These are phyloP conservation scores for Drosophila neonasuta DNA, from an alignment of 2,888 invertebrate species.

Conservation along the genomic window DNA sequence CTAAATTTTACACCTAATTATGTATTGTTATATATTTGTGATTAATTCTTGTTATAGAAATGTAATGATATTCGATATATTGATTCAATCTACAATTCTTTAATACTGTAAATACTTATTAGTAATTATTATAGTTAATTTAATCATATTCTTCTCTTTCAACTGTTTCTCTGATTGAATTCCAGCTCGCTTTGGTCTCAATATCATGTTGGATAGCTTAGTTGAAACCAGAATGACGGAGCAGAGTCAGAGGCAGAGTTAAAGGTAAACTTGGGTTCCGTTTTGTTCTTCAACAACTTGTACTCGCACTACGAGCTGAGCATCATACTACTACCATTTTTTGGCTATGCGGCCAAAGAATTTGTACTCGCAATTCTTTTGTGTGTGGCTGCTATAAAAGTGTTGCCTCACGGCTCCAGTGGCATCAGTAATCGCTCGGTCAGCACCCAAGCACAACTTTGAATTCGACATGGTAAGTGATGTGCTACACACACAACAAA, in stretches of 20 bases:
- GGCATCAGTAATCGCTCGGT: slow-evolving; percentile 61
- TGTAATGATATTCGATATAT: no score
- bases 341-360: slow-evolving; percentile 17
- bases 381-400: slow-evolving; percentile 65
- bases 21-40: no score
- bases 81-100: no score
- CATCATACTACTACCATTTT: slow-evolving; percentile 10
- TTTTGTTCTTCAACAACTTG: slow-evolving; percentile 37
- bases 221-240: slow-evolving; percentile 14
- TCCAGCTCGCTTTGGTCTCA: background rate
- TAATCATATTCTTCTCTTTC: no score
- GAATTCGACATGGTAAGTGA: slow-evolving; percentile 56
- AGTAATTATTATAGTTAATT: no score
- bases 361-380: slow-evolving; percentile 53
- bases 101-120: no score
- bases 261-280: slow-evolving; percentile 37
- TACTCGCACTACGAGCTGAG: slow-evolving; percentile 7
- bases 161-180: background rate
- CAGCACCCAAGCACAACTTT: slow-evolving; percentile 37
- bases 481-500: background rate
- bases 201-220: slow-evolving; percentile 41
- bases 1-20: no score
- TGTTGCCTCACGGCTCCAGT: slow-evolving; percentile 30
- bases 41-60: no score
- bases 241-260: background rate